Conservation (phyloP, 2,113 vertebrate genomes). For the Syrrhaptes paradoxus region DNA sequence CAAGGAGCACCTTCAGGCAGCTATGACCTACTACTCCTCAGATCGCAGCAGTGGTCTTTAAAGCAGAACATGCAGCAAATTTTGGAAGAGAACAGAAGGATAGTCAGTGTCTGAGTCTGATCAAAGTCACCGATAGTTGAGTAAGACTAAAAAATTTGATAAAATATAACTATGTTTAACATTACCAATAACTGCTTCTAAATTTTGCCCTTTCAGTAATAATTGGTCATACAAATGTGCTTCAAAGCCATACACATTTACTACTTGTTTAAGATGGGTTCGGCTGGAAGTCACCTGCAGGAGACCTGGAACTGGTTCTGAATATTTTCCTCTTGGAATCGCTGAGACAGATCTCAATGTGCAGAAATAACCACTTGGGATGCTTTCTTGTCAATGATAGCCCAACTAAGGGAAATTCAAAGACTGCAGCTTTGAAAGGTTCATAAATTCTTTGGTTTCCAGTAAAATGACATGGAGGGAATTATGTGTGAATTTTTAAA, state of each 20-base stretch:
- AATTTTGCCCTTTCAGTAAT: not conserved
- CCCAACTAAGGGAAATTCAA: not conserved
- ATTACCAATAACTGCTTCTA: not conserved
- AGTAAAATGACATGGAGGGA: not conserved
- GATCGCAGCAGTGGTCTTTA: slow-evolving; percentile 11
- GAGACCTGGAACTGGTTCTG: not conserved
- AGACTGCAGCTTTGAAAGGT: not conserved
- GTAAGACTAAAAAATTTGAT: not conserved
- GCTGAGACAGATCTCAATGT: not conserved
- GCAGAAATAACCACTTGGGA: not conserved
- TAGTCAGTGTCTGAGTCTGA: not conserved
- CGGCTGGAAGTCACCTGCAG: not conserved
- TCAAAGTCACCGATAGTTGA: not conserved
- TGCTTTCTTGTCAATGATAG: not conserved
- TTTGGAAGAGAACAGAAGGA: not conserved
- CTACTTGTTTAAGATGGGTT: not conserved
- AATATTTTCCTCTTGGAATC: not conserved
- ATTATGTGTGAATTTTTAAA: not conserved
- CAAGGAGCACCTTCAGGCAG: slow-evolving; percentile 38
- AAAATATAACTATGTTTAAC: not conserved
- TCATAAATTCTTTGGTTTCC: not conserved
- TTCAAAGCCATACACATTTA: not conserved
- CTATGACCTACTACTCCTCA: not conserved
- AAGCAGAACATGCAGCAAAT: not conserved
- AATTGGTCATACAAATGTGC: not conserved